Percentiles rank a stretch among this genome's conserved stretches.
These are phyloP conservation scores for Mormyrus lacerda DNA, from an alignment of 2,113 vertebrate species.

Conservation along the genomic window DNA sequence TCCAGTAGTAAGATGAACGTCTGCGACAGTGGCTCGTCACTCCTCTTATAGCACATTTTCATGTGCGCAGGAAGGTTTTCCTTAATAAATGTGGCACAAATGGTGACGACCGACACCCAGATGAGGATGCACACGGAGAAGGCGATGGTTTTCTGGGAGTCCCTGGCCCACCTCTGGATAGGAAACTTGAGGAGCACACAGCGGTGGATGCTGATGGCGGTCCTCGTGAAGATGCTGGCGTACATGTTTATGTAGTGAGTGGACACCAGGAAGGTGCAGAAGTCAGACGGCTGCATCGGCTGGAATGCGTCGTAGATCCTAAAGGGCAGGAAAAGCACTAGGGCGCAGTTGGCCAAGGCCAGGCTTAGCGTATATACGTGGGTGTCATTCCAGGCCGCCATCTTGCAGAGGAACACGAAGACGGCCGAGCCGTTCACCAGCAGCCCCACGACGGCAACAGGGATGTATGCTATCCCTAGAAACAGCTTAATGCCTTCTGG, in stretches of 20 bases:
- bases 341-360: slow-evolving; percentile 40
- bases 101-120: slow-evolving; percentile 30
- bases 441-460: slow-evolving; percentile 44
- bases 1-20: not conserved
- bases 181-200: slow-evolving; percentile 50
- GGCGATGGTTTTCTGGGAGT: slow-evolving; percentile 38
- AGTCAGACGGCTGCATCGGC: accelerated
- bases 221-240: slow-evolving; percentile 50
- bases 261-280: slow-evolving; percentile 48
- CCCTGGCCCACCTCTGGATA: slow-evolving; percentile 26
- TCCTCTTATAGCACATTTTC: slow-evolving; percentile 45
- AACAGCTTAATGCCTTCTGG: not conserved
- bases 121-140: slow-evolving; percentile 39
- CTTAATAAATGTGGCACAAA: accelerated
- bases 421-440: slow-evolving; percentile 45
- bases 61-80: slow-evolving; percentile 13
- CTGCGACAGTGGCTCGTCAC: accelerated
- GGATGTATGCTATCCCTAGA: slow-evolving; percentile 35
- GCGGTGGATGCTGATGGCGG: slow-evolving; percentile 52
- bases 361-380: slow-evolving; percentile 60
- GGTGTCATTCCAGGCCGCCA: slow-evolving; percentile 46
- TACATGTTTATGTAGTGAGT: slow-evolving; percentile 60
- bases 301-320: slow-evolving; percentile 42
- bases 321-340: slow-evolving; percentile 53
- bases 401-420: slow-evolving; percentile 28